Percentiles rank a stretch among this genome's conserved stretches.
phyloP scores from a whole-genome alignment of 2,888 invertebrate genomes.

The Ischnura elegans region DNA sequence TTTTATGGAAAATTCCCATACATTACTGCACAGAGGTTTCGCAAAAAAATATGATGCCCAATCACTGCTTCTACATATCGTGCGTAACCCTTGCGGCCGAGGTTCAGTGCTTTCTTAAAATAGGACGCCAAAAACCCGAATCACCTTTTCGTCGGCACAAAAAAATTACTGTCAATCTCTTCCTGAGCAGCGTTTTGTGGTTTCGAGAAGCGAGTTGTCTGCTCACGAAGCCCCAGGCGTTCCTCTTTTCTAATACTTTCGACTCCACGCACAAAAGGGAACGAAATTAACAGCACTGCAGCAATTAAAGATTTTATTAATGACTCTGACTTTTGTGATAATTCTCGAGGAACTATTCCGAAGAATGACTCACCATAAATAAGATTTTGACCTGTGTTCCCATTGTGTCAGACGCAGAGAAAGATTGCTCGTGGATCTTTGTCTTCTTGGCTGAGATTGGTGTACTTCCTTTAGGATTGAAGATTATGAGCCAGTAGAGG shows the following conservation, averaged over 20 bases:
- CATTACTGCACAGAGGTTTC: too few species aligned
- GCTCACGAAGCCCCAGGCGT: background rate
- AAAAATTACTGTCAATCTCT: slow-evolving; percentile 13
- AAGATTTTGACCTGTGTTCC: background rate
- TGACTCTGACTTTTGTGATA: background rate
- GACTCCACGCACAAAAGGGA: background rate
- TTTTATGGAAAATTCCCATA: too few species aligned
- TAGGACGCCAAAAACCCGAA: too few species aligned
- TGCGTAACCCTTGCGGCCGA: too few species aligned
- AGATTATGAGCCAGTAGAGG: too few species aligned
- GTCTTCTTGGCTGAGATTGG: too few species aligned
- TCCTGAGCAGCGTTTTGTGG: background rate
- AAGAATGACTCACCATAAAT: background rate
- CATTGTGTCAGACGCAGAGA: too few species aligned
- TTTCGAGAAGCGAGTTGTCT: background rate
- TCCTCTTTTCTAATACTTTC: background rate
- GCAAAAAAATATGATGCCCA: too few species aligned
- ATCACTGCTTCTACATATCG: too few species aligned
- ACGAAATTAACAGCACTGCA: background rate
- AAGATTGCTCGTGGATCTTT: too few species aligned
- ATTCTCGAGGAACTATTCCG: background rate
- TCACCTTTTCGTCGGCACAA: background rate
- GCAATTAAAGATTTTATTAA: background rate
- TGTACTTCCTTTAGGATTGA: too few species aligned
- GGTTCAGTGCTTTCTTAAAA: too few species aligned